Percentiles rank a stretch among this genome's conserved stretches.
phyloP scores from a whole-genome alignment of 2,113 vertebrate species.

The Albula goreensis region DNA sequence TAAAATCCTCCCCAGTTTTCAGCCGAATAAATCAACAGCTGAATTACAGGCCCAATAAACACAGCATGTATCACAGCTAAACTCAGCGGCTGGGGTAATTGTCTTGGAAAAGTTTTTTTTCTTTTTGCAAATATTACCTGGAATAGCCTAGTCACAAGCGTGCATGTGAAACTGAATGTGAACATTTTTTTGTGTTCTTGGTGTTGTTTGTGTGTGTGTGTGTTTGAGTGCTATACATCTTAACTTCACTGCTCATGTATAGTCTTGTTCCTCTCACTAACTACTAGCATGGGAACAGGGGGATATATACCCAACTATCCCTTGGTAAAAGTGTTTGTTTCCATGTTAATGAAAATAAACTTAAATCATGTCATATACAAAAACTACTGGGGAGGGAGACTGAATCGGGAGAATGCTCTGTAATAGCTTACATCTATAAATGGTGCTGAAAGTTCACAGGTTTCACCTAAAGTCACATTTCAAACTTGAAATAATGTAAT shows the following conservation, averaged over 20 bases:
- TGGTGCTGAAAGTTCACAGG: background rate
- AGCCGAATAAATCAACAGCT: conserved; percentile 13
- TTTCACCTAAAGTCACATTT: background rate
- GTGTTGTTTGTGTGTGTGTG: background rate
- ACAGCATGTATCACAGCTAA: conserved; percentile 5
- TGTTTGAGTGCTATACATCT: background rate
- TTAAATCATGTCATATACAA: conserved; percentile 25
- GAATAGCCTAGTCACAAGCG: background rate
- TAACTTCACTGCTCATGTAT: background rate
- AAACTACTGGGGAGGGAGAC: no score
- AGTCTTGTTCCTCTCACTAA: no score
- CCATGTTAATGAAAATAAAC: conserved; percentile 30
- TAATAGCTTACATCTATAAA: background rate
- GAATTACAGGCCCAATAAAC: conserved; percentile 8
- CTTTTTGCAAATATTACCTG: conserved; percentile 15
- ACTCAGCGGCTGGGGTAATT: conserved; percentile 11
- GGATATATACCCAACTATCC: background rate
- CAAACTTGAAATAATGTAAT: background rate
- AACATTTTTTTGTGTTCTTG: background rate
- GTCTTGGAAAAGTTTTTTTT: background rate
- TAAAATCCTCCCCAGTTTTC: background rate
- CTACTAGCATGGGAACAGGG: background rate
- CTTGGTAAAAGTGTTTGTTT: background rate
- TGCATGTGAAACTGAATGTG: background rate
- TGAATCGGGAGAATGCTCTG: background rate